Conservation (phyloP, 2,113 vertebrate genomes). For the Irena cyanogastra region DNA sequence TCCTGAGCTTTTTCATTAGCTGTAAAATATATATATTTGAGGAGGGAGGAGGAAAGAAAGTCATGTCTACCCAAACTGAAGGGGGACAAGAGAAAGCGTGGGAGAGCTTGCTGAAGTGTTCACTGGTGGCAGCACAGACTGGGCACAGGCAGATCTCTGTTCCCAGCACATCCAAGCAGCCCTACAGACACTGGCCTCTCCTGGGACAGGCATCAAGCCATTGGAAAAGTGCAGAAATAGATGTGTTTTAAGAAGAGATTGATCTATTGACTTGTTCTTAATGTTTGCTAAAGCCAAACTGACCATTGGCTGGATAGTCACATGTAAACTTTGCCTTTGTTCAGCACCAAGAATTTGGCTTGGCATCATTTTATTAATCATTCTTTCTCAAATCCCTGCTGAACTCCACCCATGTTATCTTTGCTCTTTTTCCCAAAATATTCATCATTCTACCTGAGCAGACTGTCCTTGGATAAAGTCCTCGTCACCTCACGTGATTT, state of each 20-base stretch:
- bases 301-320: not conserved
- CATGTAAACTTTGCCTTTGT: not conserved
- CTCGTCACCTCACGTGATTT: not conserved
- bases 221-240: not conserved
- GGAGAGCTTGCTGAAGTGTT: not conserved
- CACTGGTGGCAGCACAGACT: not conserved
- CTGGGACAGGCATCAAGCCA: not conserved
- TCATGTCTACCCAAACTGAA: not conserved
- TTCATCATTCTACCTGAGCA: not conserved
- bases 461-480: not conserved
- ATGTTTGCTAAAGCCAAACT: not conserved
- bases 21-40: not conserved
- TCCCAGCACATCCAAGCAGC: not conserved
- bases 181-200: not conserved
- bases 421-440: not conserved
- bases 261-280: not conserved
- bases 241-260: not conserved
- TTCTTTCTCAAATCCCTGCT: not conserved
- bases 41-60: not conserved
- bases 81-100: not conserved
- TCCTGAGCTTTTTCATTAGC: constrained; percentile 40
- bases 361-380: not conserved
- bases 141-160: not conserved
- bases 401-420: not conserved
- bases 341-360: not conserved